Percentiles rank a stretch among this genome's conserved stretches.
Conservation (phyloP, 2,888 invertebrate genomes). For the Drosophila pseudotakahashii region DNA sequence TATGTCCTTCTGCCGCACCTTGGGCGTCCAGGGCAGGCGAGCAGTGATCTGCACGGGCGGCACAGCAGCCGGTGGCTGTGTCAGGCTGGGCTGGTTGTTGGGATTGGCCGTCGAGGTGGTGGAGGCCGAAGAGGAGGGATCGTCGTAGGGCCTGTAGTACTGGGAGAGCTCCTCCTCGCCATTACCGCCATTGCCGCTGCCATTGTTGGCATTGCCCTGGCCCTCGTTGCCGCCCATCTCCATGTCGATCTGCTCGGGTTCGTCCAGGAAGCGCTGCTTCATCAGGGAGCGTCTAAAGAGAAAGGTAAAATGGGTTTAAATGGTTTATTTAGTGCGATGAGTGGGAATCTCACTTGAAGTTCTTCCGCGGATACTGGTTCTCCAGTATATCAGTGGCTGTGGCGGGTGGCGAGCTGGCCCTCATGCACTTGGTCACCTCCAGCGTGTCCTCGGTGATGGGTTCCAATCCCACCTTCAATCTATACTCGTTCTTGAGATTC, state of each 20-base stretch:
- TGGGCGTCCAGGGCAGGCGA: conserved; percentile 96
- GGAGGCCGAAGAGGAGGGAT: conserved; percentile 82
- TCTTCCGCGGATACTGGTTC: conserved; percentile 92
- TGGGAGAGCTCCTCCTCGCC: conserved; percentile 85
- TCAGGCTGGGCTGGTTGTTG: conserved; percentile 77
- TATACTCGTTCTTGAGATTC: conserved; percentile 89
- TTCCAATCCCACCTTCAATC: conserved; percentile 89
- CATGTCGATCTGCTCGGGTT: conserved; percentile 90
- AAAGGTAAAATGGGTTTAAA: neutral
- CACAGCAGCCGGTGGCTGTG: conserved; percentile 63
- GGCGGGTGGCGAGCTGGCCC: conserved; percentile 97
- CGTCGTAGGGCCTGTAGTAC: conserved; percentile 83
- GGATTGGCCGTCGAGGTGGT: conserved; percentile 75
- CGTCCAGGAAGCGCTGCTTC: conserved; percentile 96
- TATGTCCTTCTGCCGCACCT: conserved; percentile 96
- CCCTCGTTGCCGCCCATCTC: conserved; percentile 86
- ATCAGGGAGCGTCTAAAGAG: conserved; percentile 87
- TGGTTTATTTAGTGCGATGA: too few relatives aligned
- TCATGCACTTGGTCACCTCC: conserved; percentile 96
- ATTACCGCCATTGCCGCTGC: conserved; percentile 55
- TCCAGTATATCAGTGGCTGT: conserved; percentile 95
- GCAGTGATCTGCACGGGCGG: conserved; percentile 81
- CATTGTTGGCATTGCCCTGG: conserved; percentile 71
- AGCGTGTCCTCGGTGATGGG: conserved; percentile 95
- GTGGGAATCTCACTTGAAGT: conserved; percentile 86